Base-by-base conservation (phyloP, 1,140 invertebrate genomes). In the Caenorhabditis latens region DNA sequence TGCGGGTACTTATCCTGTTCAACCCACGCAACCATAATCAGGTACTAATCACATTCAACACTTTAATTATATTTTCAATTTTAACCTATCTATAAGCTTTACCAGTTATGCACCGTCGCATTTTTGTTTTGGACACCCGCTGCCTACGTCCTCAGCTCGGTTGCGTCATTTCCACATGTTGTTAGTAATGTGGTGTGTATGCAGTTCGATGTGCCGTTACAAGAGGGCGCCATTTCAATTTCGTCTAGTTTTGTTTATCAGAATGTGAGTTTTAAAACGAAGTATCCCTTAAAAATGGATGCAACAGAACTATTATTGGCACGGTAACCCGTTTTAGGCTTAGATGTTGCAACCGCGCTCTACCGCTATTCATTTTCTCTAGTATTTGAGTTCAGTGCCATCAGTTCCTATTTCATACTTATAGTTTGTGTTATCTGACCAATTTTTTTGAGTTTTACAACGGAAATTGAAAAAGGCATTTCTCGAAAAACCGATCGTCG, bases 71-170 rank as follows among this genome's bases (percentile, higher is more conserved):
- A 3, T n/a, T n/a, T 3, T n/a, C 8, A 1, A n/a, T n/a, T 8
- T n/a, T n/a, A 58, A n/a, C 8, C 8, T 4, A 58, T n/a, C 19
- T n/a, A 58, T n/a, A 58, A 58, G 57, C 14, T 58, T 58, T 58
- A 58, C 57, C 57, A 58, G 57, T 58, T 58, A n/a, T 58, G 57
- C n/a, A 58, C 57, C 16, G n/a, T 58, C 16, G 21, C 21, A 6
- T 58, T 58, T n/a, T 58, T 58, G 21, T 58, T 58, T 58, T 58
- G 57, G 57, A n/a, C 57, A n/a, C 57, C 57, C 8, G 57, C 57
- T n/a, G 57, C 57, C 57, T 58, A 58, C 57, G 57, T 58, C 21
- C 57, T 58, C 57, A 58, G 57, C n/a, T 58, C 57, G 8, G 57
- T 58, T 16, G 8, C 57, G 19, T 58, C 57, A 58, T 58, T 58